Conservation (phyloP, 2,113 vertebrate genomes). For the Cercocebus atys region DNA sequence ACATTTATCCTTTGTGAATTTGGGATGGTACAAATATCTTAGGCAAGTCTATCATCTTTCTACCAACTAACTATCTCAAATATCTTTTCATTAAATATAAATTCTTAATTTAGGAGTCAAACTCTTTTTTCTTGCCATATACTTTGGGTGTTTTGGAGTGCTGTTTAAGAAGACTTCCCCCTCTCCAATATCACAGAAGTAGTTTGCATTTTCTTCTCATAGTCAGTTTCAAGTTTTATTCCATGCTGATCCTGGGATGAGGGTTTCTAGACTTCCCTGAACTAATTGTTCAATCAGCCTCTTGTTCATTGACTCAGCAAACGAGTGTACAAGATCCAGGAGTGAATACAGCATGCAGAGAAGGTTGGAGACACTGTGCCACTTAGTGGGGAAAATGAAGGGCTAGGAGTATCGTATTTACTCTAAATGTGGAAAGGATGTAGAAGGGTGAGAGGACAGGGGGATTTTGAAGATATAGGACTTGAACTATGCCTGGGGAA, state of each 20-base stretch:
- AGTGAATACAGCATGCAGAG: neutral
- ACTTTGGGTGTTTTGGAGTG: neutral
- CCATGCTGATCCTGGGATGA: neutral
- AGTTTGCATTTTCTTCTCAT: neutral
- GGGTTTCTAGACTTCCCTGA: neutral
- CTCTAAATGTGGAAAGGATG: neutral
- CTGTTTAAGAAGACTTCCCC: neutral
- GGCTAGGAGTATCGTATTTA: neutral
- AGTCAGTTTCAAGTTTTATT: neutral
- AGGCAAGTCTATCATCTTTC: neutral
- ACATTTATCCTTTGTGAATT: neutral
- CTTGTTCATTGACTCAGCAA: neutral
- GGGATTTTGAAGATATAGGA: neutral
- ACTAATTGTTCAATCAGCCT: neutral
- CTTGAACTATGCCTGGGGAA: neutral
- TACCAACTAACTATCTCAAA: neutral
- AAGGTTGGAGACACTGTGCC: neutral
- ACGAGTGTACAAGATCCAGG: neutral
- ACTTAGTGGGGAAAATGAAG: neutral
- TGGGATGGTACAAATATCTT: neutral
- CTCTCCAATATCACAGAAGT: neutral
- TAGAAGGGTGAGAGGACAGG: neutral
- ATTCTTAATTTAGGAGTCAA: neutral
- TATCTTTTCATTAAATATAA: neutral
- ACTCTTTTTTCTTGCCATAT: too few relatives aligned